phyloP scores from a whole-genome alignment of 2,888 invertebrate genomes.

The Pyrrhosoma nymphula region DNA sequence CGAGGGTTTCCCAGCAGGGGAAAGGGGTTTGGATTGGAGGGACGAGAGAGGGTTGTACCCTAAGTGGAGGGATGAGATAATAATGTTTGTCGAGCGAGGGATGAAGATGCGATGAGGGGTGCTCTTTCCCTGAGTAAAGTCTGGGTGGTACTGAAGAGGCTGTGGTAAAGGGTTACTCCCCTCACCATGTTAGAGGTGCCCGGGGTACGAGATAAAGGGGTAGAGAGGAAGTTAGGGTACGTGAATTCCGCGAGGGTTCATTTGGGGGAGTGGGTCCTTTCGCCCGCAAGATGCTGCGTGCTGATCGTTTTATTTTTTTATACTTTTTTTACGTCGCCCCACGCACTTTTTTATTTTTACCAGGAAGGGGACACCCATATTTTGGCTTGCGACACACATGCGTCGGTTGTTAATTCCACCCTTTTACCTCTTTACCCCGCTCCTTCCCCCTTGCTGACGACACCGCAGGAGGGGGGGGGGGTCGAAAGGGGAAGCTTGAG shows the following conservation, averaged over 20 bases:
- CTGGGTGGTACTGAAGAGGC: slow-evolving; percentile 12
- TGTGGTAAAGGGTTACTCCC: neutral
- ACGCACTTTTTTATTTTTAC: neutral
- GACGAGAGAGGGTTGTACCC: neutral
- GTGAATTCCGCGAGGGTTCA: neutral
- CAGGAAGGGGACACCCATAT: neutral
- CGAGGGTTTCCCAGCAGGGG: neutral
- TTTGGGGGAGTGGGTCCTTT: neutral
- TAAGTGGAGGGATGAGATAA: slow-evolving; percentile 24
- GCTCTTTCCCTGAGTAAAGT: slow-evolving; percentile 51
- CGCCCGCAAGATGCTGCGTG: neutral
- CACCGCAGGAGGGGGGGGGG: neutral
- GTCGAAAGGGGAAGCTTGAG: neutral
- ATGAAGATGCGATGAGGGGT: slow-evolving; percentile 32
- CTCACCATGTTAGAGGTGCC: neutral
- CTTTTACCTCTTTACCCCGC: neutral
- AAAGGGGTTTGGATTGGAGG: no score
- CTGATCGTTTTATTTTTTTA: no score
- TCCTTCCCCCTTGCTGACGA: neutral
- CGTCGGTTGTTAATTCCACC: neutral
- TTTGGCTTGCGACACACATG: neutral
- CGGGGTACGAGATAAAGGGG: neutral
- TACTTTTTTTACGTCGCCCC: neutral
- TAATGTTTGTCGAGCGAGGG: slow-evolving; percentile 45
- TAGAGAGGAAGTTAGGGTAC: neutral